A percentile compares a stretch with the other conserved stretches of the same genome.
Evolutionary conservation across 2,888 invertebrate genomes (phyloP).

Genomic region (Andrena trimmerana): DNA sequence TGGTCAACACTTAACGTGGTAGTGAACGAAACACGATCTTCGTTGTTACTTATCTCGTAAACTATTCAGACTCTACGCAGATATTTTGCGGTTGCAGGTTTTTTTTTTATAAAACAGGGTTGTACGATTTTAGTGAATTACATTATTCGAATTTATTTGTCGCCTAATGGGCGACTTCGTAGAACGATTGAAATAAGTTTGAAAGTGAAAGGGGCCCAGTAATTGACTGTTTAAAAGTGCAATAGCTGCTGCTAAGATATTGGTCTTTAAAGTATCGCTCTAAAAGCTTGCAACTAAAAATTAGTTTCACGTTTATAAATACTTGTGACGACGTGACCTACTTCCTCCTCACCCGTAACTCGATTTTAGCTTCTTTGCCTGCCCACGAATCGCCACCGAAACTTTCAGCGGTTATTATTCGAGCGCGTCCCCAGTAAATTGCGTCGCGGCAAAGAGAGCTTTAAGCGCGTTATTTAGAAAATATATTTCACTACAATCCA

Average conservation of each 20-base stretch:
- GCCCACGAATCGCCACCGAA: neutral
- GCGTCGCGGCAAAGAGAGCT: neutral
- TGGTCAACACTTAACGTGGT: too few species aligned
- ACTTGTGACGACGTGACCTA: neutral
- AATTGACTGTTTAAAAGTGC: neutral
- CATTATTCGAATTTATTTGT: too few species aligned
- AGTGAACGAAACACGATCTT: too few species aligned
- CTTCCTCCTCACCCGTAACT: neutral
- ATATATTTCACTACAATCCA: slow-evolving; percentile 1
- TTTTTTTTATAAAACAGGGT: too few species aligned
- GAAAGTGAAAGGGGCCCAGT: neutral
- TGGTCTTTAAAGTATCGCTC: neutral
- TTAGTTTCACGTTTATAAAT: neutral
- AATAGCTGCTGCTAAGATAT: neutral
- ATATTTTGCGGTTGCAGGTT: too few species aligned
- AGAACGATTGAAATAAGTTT: neutral
- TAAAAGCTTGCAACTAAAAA: neutral
- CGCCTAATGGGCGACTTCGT: neutral
- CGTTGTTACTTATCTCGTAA: too few species aligned
- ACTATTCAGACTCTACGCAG: too few species aligned
- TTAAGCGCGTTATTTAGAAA: slow-evolving; percentile 9
- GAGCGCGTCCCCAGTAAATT: neutral
- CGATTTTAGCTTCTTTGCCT: neutral
- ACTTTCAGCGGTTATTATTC: slow-evolving; percentile 14
- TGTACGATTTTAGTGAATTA: too few species aligned